Evolutionary conservation across 2,113 vertebrate genomes (phyloP), one percentile per base, ranked within the genome.

Genomic region (Laterallus jamaicensis): DNA sequence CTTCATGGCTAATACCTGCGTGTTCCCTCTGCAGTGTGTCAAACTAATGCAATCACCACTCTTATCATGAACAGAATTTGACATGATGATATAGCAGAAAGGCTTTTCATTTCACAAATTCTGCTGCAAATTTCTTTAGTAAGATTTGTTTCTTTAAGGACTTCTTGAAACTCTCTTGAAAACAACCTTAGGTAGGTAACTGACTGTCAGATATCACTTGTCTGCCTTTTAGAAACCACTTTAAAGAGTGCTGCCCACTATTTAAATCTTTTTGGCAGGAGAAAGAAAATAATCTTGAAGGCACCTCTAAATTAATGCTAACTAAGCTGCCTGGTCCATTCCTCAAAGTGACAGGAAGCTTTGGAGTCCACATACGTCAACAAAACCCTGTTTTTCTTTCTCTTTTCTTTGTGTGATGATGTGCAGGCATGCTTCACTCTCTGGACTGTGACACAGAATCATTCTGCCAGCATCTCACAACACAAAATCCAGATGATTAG

Each of bases 211-310:
- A 17, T 9, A 13, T 24, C 66, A 60, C 42, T 20, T 14, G 20
- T 86, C 35, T 75, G 59, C 91, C 69, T 82, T 71, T 58, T 47
- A 83, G 75, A 94, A 95, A 90, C 76, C 21, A 67, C n/a, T 86
- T 73, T 75, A 6, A 66, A 56, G 82, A 84, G 18, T 5, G 3
- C 32, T 71, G 44, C 29, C 63, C 55, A 32, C 47, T 91, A 47
- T 85, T 92, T 77, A 87, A 92, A 59, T 11, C 18, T 35, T 80
- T 92, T 59, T 16, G 21, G 16, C 16, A 73, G 49, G 22, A 91
- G 31, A 88, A 77, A 67, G 50, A 92, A 96, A 95, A 91, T 32
- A 74, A 94, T 84, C 86, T 92, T 82, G 82, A 96, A 94, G 64
- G 39, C 39, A 77, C 12, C 40, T 82, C 62, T 90, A 91, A 92